Base-by-base conservation (phyloP, 2,888 invertebrate species). In the Drosophila lutescens region DNA sequence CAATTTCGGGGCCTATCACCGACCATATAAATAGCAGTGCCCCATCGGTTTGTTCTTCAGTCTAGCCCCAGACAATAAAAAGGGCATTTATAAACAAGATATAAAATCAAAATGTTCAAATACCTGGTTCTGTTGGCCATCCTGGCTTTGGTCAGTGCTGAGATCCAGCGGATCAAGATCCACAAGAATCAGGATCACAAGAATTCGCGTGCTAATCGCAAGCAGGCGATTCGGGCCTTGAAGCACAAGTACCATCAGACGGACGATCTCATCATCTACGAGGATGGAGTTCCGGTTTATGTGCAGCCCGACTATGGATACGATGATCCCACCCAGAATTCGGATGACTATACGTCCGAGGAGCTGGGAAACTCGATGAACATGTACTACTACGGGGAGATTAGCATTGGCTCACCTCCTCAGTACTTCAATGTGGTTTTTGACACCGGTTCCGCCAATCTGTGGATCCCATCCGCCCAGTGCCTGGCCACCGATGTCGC, bases 401-500 rank as follows among this genome's bases (percentile, higher is more conserved):
- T 99, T 84, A 93, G 94, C 3, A 96, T 99, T 92, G 99, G 99
- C 63, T 95, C 94, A 50, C 99, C 99, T 30, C 95, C 97, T 60
- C 99, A 99, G 93, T 93, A 93, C 6, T 99, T 99, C 93, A 95
- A 95, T 88, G 99, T 99, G 75, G 96, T 99, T 72, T 99, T 99
- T 93, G 99, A 99, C 93, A 83, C 86, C 30, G 99, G 99, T 70
- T 99, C 99, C 13, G 97, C 99, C 56, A 99, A 99, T 93, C 94
- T 99, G 68, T 99, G 99, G 99, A 95, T 99, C 63, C 99, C 99
- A 9, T 99, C 99, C 40, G 97, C 97, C 93, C 95, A 98, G 91
- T 99, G 99, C 92, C 95, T 96, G 90, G 93, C 94, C 91, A 96
- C 96, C 65, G 98, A 98, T 91, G 96, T 98, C 79, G 99, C 99